Conservation (phyloP, 1,140 invertebrate genomes). For the Gonatopus flavifemur region DNA sequence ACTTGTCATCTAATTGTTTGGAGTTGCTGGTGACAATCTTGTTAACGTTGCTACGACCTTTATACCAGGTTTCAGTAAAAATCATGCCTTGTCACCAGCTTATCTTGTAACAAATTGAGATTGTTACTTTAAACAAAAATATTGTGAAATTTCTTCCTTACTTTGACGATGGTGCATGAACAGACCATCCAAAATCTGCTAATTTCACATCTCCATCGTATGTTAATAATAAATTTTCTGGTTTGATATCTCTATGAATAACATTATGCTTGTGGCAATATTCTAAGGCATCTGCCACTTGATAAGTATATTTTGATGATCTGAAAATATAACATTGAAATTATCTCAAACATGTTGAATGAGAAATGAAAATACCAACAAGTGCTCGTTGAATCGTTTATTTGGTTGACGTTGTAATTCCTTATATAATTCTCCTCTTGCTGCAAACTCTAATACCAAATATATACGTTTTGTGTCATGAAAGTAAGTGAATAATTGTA, state of each 20-base stretch:
- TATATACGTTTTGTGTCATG: conserved; percentile 88
- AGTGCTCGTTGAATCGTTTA: conserved; percentile 68
- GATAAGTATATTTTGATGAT: conserved; percentile 80
- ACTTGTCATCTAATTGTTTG: no score
- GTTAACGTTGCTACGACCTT: no score
- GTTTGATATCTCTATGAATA: conserved; percentile 90
- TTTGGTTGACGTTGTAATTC: conserved; percentile 70
- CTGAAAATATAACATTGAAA: conserved; percentile 44
- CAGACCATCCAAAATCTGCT: conserved; percentile 95
- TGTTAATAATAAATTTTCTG: conserved; percentile 85
- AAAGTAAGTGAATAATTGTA: conserved; percentile 89
- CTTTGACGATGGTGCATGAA: conserved; percentile 85
- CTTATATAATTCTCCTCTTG: conserved; percentile 85
- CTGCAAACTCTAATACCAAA: conserved; percentile 90
- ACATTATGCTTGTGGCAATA: conserved; percentile 90
- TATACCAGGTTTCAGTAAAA: no score
- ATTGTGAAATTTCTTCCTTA: conserved; percentile 49
- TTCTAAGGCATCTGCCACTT: conserved; percentile 85
- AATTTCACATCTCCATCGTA: conserved; percentile 80
- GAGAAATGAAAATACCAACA: conserved; percentile 51
- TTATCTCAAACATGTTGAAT: no score
- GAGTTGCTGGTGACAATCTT: no score
- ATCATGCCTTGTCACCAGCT: no score
- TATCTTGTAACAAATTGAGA: no score
- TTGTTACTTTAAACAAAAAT: no score